Conservation (phyloP, 2,797 vertebrate genomes). For the Scarus forsteni region DNA sequence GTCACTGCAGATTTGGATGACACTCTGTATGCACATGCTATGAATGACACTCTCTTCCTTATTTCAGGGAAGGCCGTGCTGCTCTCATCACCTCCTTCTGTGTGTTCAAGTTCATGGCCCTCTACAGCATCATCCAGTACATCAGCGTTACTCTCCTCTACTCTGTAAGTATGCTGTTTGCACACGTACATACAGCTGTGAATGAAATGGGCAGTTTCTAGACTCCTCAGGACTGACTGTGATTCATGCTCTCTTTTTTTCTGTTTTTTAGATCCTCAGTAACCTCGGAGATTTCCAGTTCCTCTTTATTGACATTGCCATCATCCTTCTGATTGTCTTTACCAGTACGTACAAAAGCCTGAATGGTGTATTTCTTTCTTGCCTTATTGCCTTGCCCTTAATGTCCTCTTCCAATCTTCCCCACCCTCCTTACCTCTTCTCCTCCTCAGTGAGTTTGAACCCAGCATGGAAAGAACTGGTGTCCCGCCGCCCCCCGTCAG, state of each 20-base stretch:
- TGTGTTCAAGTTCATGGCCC: slow-evolving; percentile 99
- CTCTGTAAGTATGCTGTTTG: slow-evolving; percentile 85
- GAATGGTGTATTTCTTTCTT: background rate
- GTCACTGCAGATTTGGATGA: too few relatives aligned
- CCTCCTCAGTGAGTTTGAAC: slow-evolving; percentile 94
- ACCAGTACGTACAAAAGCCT: slow-evolving; percentile 91
- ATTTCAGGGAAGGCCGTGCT: slow-evolving; percentile 95
- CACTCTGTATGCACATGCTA: too few relatives aligned
- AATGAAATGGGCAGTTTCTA: background rate
- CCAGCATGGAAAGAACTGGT: slow-evolving; percentile 96
- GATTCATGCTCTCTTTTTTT: slow-evolving; percentile 8
- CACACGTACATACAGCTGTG: background rate
- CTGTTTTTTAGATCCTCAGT: slow-evolving; percentile 88
- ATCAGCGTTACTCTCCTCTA: slow-evolving; percentile 96
- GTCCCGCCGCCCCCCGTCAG: slow-evolving; percentile 91
- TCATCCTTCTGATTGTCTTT: slow-evolving; percentile 96
- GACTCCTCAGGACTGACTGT: background rate
- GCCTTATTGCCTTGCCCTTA: background rate
- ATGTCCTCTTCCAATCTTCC: background rate
- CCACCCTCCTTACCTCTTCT: background rate
- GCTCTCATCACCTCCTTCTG: slow-evolving; percentile 99
- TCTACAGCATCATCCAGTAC: slow-evolving; percentile 99
- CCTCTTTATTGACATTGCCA: slow-evolving; percentile 97
- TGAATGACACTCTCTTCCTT: background rate
- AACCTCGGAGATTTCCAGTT: slow-evolving; percentile 99